Conservation (phyloP, 2,888 invertebrate genomes). For the Pachliopta kotzebuea region DNA sequence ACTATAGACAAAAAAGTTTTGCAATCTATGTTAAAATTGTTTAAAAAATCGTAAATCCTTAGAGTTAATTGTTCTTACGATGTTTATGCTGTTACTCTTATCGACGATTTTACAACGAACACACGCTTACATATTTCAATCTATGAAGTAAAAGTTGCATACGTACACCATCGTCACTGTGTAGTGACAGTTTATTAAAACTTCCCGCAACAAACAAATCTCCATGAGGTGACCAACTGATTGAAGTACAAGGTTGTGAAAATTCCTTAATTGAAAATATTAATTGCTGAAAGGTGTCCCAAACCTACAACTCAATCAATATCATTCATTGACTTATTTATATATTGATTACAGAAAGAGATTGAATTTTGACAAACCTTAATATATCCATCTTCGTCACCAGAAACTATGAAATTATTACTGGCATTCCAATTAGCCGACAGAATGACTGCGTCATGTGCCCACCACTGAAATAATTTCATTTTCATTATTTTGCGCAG, state of each 20-base stretch:
- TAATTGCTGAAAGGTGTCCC: constrained; percentile 95
- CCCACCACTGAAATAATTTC: constrained; percentile 91
- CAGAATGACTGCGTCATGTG: constrained; percentile 95
- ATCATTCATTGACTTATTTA: no score
- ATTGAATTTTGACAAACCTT: constrained; percentile 76
- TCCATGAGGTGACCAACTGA: constrained; percentile 95
- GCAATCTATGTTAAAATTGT: not conserved
- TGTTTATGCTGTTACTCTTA: no score
- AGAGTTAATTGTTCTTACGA: no score
- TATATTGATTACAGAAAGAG: no score
- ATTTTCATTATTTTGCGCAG: not conserved
- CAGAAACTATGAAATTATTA: constrained; percentile 94
- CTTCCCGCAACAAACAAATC: constrained; percentile 95
- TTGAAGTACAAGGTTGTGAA: constrained; percentile 94
- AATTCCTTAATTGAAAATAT: constrained; percentile 92
- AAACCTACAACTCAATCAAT: constrained; percentile 77
- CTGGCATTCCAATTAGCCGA: constrained; percentile 97
- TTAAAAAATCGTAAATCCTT: not conserved
- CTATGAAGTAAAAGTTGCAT: not conserved
- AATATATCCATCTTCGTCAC: constrained; percentile 96
- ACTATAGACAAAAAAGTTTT: no score
- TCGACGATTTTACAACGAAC: no score
- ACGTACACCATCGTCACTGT: constrained; percentile 95
- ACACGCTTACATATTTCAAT: not conserved
- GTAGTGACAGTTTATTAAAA: constrained; percentile 94